phyloP scores from a whole-genome alignment of 2,113 vertebrate species.

The Ceyx cyanopectus region DNA sequence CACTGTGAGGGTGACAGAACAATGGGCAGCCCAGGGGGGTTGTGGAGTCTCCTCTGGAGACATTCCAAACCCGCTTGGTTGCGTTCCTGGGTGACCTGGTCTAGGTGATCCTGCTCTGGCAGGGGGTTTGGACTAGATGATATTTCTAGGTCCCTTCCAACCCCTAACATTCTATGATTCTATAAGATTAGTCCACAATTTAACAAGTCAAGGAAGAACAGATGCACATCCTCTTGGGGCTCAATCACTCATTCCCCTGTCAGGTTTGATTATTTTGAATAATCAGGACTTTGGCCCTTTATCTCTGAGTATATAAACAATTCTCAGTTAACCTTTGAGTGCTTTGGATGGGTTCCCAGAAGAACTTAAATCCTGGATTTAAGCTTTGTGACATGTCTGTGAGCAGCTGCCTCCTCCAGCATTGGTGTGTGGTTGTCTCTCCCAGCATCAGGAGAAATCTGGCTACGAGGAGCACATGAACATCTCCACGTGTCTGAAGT shows the following conservation, averaged over 20 bases:
- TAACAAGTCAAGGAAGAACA: background rate
- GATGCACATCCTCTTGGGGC: background rate
- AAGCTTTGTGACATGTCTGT: background rate
- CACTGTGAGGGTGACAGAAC: no score
- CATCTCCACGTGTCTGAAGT: background rate
- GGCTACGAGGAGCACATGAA: background rate
- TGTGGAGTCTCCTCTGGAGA: no score
- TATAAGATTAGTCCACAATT: background rate
- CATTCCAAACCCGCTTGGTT: no score
- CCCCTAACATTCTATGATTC: no score
- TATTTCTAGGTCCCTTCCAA: no score
- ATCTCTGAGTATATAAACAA: background rate
- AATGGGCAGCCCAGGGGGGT: no score
- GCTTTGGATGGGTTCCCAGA: background rate
- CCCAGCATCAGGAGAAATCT: background rate
- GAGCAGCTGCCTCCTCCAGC: background rate
- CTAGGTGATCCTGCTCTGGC: no score
- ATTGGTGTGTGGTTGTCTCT: background rate
- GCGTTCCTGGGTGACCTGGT: no score
- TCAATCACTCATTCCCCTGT: background rate
- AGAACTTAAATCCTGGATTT: background rate
- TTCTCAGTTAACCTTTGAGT: background rate
- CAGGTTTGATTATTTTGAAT: background rate
- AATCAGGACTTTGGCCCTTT: background rate
- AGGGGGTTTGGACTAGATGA: no score